A percentile compares a stretch with the other conserved stretches of the same genome.
Conservation (phyloP, 2,797 vertebrate species). For the Threskiornis aethiopicus region DNA sequence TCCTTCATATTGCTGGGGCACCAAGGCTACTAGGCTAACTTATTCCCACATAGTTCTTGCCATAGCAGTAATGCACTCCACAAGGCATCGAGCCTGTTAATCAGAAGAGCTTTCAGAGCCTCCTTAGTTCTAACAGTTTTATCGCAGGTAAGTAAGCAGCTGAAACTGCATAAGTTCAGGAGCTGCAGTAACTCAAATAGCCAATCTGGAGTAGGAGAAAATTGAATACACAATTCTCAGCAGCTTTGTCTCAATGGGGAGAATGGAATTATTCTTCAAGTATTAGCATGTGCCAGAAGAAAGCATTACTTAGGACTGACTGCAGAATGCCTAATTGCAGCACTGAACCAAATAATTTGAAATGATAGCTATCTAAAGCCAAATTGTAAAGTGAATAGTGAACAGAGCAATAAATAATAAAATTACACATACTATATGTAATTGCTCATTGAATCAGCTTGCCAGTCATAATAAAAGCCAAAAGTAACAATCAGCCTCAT, state of each 20-base stretch:
- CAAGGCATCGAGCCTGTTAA: neutral
- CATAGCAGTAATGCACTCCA: neutral
- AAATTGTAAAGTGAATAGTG: slow-evolving; percentile 24
- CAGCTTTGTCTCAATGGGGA: neutral
- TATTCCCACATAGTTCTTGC: neutral
- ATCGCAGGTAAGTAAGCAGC: slow-evolving; percentile 3
- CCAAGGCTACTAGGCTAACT: neutral
- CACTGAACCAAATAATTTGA: slow-evolving; percentile 25
- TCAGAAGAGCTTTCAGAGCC: slow-evolving; percentile 11
- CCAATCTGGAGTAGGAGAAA: neutral
- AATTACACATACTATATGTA: neutral
- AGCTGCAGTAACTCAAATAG: slow-evolving; percentile 14
- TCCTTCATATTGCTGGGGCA: neutral
- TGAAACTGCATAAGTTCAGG: neutral
- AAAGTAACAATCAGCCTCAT: slow-evolving; percentile 25
- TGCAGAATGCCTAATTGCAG: slow-evolving; percentile 13
- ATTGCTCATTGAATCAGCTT: slow-evolving; percentile 43
- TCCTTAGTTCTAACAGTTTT: slow-evolving; percentile 28
- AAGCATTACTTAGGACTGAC: slow-evolving; percentile 1
- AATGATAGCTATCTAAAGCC: slow-evolving; percentile 29
- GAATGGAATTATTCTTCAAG: slow-evolving; percentile 25
- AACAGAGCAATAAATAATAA: slow-evolving; percentile 55
- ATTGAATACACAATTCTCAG: neutral
- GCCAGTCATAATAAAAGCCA: neutral
- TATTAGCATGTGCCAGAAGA: neutral